phyloP scores from a whole-genome alignment of 2,888 invertebrate genomes.

The Caenorhabditis sp. region DNA sequence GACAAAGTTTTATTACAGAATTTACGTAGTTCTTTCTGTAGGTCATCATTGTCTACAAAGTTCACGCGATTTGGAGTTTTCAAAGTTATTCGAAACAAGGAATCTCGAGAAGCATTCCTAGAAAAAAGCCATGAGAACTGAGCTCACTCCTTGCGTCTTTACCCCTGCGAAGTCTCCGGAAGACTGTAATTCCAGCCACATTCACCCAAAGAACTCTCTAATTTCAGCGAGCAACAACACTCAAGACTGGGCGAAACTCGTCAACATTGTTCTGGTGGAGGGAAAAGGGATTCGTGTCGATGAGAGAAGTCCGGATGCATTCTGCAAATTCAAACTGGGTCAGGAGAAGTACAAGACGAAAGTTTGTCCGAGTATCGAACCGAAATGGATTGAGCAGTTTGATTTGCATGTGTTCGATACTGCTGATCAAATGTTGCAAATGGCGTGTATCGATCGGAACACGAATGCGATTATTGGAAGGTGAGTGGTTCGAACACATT shows the following conservation, averaged over 20 bases:
- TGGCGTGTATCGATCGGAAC: constrained; percentile 93
- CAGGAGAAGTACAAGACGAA: constrained; percentile 98
- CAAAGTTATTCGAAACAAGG: too few species aligned
- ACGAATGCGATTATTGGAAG: constrained; percentile 93
- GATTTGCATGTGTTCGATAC: constrained; percentile 97
- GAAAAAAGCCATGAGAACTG: not conserved
- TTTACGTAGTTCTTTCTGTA: not conserved
- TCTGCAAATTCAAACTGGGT: constrained; percentile 96
- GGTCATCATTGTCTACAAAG: not conserved
- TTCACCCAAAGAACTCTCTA: not conserved
- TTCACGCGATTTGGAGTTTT: not conserved
- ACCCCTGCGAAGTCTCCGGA: not conserved
- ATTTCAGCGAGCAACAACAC: constrained; percentile 58
- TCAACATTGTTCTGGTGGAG: constrained; percentile 97
- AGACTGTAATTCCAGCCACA: not conserved
- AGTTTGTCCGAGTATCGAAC: constrained; percentile 89
- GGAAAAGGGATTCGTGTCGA: constrained; percentile 92
- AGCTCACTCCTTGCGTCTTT: not conserved
- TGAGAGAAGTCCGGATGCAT: constrained; percentile 87
- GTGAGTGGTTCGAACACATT: too few species aligned
- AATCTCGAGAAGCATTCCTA: too few species aligned
- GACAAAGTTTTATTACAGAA: too few species aligned
- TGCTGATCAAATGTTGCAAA: constrained; percentile 92
- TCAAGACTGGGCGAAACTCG: constrained; percentile 97
- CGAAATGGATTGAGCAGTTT: constrained; percentile 97